Base-by-base conservation (phyloP, 2,888 invertebrate genomes). In the Dolichopus griseipennis region DNA sequence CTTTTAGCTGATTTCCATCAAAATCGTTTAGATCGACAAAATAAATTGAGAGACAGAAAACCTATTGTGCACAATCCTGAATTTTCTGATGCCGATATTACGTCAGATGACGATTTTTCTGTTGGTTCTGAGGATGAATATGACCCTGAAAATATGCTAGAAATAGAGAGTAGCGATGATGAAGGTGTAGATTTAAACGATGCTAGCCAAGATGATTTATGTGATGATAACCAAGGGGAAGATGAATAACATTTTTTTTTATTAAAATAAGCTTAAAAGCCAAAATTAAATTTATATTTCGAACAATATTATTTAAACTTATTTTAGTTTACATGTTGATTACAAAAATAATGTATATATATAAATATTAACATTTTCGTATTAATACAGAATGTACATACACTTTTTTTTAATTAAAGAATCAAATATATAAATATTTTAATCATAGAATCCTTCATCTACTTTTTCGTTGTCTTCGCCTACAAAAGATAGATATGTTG, bases 51-150 rank as follows among this genome's bases (percentile, higher is more conserved):
- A 22, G 71, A 66, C 52, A 76, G 82, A 82, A 72, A 80, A 81
- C 71, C 80, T 78, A 69, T 80, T 79, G 43, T 64, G n/a, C 61
- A 64, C 7, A 64, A 69, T 22, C 64, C 66, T 71, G 76, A 79
- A 73, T 79, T 79, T 0, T 80, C 81, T 66, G 82, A 82, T 73
- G 81, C 81, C 0, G 83, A 83, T 68, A 83, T 80, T 1, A 82
- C 72, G 41, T 76, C 77, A 6, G 85, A 85, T 72, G 84, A 84
- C 0, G n/a, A 27, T 27, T 85, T 80, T 70, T 73, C 76, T 12
- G 85, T 84, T 70, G 77, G 69, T 65, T 70, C 66, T 15, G 83
- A 83, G 0, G 84, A 84, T 67, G 85, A 85, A 62, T 85, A 84
- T 82, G 73, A 78, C 33, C 85, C 85, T 8, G 74, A 74, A 52